Evolutionary conservation across 2,888 invertebrate genomes (phyloP).

Genomic region (Stenodema calcarata): DNA sequence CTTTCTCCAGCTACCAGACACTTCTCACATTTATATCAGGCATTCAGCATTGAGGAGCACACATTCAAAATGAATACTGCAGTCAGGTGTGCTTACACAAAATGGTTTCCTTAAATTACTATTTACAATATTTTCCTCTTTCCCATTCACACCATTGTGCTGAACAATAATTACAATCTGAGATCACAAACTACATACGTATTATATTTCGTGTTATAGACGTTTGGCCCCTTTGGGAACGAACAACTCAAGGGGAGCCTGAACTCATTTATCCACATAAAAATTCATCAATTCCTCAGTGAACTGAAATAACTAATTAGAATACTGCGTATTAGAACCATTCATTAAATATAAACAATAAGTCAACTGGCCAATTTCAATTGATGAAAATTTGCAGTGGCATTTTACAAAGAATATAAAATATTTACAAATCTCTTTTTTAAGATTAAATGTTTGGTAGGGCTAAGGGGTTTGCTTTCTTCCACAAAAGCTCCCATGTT

Average conservation of each 20-base stretch:
- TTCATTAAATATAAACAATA: not conserved
- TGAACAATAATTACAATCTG: conserved; percentile 47
- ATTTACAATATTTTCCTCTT: conserved; percentile 44
- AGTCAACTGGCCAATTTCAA: conserved; percentile 8
- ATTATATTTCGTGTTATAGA: conserved; percentile 32
- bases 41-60: not conserved
- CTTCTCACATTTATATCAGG: not conserved
- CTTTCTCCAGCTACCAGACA: not conserved
- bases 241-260: conserved; percentile 32
- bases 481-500: not conserved
- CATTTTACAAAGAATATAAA: conserved; percentile 4
- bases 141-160: conserved; percentile 27
- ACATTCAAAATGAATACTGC: conserved; percentile 51
- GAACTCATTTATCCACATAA: not conserved
- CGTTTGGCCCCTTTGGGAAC: conserved; percentile 52
- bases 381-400: not conserved
- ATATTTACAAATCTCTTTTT: conserved; percentile 13
- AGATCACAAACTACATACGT: conserved; percentile 53
- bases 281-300: conserved; percentile 12
- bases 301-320: conserved; percentile 8
- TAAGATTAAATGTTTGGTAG: not conserved
- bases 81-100: conserved; percentile 52
- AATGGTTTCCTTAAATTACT: conserved; percentile 25
- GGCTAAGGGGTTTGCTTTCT: not conserved
- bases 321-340: conserved; percentile 2